Percentiles rank a stretch among this genome's conserved stretches.
phyloP scores from a whole-genome alignment of 2,113 vertebrate genomes.

The Melospiza melodia region DNA sequence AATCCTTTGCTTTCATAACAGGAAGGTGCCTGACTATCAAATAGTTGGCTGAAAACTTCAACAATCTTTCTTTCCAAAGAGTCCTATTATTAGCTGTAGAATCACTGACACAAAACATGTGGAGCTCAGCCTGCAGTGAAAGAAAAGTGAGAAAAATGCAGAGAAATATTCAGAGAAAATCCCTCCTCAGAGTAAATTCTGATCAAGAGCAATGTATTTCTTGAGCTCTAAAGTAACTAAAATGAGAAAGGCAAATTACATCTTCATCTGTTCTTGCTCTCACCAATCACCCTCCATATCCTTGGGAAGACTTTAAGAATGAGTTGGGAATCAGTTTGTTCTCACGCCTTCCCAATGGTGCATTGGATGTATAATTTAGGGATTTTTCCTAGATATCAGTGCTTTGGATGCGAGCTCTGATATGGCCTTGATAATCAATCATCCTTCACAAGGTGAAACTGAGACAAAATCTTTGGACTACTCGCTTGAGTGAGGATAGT shows the following conservation, averaged over 20 bases:
- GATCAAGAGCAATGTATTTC: neutral
- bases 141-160: neutral
- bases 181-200: neutral
- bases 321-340: neutral
- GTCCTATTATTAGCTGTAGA: neutral
- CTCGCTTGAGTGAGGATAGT: neutral
- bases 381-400: neutral
- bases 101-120: neutral
- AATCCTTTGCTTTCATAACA: neutral
- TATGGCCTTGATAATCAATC: neutral
- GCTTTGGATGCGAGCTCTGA: neutral
- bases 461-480: neutral
- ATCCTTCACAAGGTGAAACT: neutral
- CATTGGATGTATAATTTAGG: neutral
- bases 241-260: neutral
- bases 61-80: rapidly evolving
- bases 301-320: neutral
- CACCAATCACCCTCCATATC: neutral
- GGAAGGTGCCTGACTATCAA: neutral
- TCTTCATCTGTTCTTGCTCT: neutral
- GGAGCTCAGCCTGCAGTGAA: neutral
- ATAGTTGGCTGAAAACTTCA: neutral
- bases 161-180: neutral
- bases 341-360: neutral
- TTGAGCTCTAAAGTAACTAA: neutral